Evolutionary conservation across 2,797 vertebrate genomes (phyloP).

Genomic region (Propithecus deckenii): DNA sequence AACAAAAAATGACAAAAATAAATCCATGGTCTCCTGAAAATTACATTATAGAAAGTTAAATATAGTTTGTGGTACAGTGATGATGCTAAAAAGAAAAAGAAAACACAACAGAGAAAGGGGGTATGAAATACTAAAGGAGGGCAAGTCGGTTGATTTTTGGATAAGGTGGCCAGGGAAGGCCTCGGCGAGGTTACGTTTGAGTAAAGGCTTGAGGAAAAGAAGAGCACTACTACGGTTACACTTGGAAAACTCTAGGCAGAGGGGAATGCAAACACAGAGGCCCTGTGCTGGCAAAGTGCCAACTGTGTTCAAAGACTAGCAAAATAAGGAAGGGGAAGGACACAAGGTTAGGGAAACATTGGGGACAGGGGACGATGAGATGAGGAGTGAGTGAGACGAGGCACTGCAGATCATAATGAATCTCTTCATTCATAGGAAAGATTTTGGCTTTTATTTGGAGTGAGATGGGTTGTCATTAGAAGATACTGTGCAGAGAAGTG

Average conservation of each 20-base stretch:
- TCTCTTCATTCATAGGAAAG: background rate
- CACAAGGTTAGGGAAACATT: background rate
- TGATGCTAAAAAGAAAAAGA: background rate
- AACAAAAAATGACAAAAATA: background rate
- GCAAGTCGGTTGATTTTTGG: background rate
- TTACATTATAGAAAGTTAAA: background rate
- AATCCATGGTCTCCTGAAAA: background rate
- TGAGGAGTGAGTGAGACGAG: background rate
- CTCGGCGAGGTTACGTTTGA: background rate
- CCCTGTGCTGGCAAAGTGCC: background rate
- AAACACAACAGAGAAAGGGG: background rate
- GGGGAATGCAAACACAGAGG: background rate
- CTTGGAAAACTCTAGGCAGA: background rate
- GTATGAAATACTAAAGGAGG: background rate
- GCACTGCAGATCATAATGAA: too few species aligned
- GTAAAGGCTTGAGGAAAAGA: background rate
- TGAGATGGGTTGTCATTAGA: background rate
- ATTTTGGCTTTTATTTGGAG: background rate
- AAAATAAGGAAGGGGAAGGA: background rate
- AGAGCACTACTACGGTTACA: background rate
- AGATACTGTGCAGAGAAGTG: background rate
- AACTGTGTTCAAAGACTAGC: background rate
- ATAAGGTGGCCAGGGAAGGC: background rate
- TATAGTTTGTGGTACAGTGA: background rate
- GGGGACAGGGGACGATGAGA: background rate